Conservation (phyloP, 2,113 vertebrate genomes). For the Microtus ochrogaster region DNA sequence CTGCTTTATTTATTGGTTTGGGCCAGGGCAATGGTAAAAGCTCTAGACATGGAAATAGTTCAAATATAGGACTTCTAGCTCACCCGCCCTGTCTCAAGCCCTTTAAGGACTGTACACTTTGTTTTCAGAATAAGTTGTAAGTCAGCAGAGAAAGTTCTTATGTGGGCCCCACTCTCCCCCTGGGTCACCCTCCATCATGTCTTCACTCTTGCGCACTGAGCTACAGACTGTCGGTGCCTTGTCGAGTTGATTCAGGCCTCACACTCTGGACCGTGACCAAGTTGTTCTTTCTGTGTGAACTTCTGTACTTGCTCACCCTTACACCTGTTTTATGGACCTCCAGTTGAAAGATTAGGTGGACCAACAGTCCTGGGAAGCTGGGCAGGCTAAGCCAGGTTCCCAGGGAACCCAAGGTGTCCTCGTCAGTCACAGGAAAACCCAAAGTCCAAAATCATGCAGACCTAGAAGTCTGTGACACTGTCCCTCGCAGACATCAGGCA, state of each 20-base stretch:
- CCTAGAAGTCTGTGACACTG: background rate
- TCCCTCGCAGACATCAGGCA: background rate
- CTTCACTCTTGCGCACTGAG: fast-evolving
- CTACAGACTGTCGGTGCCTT: background rate
- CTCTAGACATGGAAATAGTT: background rate
- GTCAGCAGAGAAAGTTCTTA: background rate
- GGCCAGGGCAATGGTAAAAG: background rate
- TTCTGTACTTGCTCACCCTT: background rate
- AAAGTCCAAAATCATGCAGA: background rate
- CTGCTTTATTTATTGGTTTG: background rate
- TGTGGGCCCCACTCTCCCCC: background rate
- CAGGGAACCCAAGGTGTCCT: background rate
- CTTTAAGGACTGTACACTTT: background rate
- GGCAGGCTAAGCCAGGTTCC: background rate
- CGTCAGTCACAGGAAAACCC: background rate
- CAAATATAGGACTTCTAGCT: background rate
- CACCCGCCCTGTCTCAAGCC: background rate
- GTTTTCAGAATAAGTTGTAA: background rate
- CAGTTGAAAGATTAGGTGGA: background rate
- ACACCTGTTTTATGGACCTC: background rate
- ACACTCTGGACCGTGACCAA: background rate
- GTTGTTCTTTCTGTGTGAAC: background rate
- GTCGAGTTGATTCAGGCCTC: background rate
- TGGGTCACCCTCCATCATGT: background rate
- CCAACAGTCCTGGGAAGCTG: no score